Percentiles rank a stretch among this genome's conserved stretches.
phyloP scores from a whole-genome alignment of 1,140 invertebrate species.

The Caenorhabditis latens region DNA sequence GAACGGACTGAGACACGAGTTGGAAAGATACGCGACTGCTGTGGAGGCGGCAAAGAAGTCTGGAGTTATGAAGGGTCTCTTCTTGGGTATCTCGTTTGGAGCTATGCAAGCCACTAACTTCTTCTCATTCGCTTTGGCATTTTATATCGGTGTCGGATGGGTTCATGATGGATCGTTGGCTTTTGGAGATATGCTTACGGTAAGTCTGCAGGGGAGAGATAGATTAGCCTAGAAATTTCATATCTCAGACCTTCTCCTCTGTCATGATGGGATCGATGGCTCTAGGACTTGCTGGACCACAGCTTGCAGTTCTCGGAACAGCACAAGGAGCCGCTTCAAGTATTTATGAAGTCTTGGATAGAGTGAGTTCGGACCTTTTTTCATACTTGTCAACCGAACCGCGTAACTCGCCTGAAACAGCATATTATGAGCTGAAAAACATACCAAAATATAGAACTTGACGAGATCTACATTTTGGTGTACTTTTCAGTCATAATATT shows the following conservation, averaged over 20 bases:
- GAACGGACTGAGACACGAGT: constrained; percentile 85
- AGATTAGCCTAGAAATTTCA: not conserved
- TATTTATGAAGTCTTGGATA: constrained; percentile 72
- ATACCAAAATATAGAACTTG: no score
- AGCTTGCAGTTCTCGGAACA: constrained; percentile 73
- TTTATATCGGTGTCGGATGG: constrained; percentile 70
- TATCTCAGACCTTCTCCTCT: constrained; percentile 70
- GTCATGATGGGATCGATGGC: constrained; percentile 74
- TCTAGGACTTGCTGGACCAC: constrained; percentile 68
- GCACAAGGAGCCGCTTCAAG: constrained; percentile 72
- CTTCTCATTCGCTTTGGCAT: constrained; percentile 67
- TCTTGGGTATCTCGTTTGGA: constrained; percentile 60
- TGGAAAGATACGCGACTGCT: constrained; percentile 54
- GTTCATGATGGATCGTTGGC: constrained; percentile 49
- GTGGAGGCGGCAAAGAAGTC: constrained; percentile 51
- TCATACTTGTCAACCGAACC: no score
- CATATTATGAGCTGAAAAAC: no score
- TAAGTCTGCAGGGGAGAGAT: not conserved
- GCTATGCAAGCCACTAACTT: constrained; percentile 60
- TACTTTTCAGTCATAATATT: not conserved
- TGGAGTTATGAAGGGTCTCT: constrained; percentile 58
- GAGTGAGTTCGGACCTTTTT: constrained; percentile 55
- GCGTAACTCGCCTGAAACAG: no score
- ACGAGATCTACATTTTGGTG: no score
- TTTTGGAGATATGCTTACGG: constrained; percentile 53